Conservation (phyloP, 2,113 vertebrate genomes). For the Parus major region DNA sequence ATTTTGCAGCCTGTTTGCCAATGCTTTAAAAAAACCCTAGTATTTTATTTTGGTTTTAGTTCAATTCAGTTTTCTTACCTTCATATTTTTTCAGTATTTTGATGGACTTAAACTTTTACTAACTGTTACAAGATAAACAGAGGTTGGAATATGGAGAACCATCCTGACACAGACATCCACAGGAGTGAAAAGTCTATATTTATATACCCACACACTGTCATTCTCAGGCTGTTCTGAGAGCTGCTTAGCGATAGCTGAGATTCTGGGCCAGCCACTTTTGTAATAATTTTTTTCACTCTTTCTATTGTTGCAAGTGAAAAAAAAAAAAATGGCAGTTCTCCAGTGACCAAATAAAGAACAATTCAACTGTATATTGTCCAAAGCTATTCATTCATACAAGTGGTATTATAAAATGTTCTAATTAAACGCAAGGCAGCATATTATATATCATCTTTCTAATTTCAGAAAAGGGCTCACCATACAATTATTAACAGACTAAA, state of each 20-base stretch:
- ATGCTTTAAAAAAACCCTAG: accelerated
- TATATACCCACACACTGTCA: not conserved
- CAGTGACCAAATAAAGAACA: slow-evolving; percentile 52
- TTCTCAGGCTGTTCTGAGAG: slow-evolving; percentile 1
- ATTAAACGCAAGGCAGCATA: slow-evolving; percentile 25
- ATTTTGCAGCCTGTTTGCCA: not conserved
- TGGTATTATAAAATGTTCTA: not conserved
- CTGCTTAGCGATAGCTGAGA: not conserved
- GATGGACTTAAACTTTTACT: not conserved
- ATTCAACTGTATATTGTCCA: not conserved
- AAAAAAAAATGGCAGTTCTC: slow-evolving; percentile 7
- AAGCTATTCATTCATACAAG: slow-evolving; percentile 23
- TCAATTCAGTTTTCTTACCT: not conserved
- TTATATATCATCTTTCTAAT: not conserved
- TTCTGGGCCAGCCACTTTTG: not conserved
- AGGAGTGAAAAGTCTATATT: not conserved
- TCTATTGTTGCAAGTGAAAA: not conserved
- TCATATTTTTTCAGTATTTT: not conserved
- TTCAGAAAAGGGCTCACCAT: not conserved
- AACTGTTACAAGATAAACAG: not conserved
- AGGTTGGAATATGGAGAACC: not conserved
- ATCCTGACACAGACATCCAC: not conserved
- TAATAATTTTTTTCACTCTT: not conserved
- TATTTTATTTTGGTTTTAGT: not conserved
- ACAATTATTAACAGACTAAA: slow-evolving; percentile 24